Base-by-base conservation (phyloP, 2,888 invertebrate genomes). In the Agrotis exclamationis region DNA sequence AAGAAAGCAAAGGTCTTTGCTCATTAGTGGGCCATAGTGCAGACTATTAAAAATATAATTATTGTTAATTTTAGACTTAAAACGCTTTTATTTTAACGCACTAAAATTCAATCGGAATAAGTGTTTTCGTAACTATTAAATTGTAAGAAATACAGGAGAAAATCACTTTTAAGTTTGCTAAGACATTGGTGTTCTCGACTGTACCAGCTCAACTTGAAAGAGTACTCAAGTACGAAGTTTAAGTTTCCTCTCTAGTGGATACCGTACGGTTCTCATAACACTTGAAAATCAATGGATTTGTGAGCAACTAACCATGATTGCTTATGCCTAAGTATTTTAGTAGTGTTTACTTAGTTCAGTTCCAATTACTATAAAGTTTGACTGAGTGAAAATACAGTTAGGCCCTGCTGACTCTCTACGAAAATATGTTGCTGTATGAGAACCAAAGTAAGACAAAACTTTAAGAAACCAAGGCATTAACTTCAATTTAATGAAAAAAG, bases 211-310 rank as follows among this genome's bases (percentile, higher is more conserved):
- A 70, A 54, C 60, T 59, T 67, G 24, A 70, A 62, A 59, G 51
- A 63, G 56, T 66, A 70, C 75, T 65, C 62, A 57, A 75, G 63
- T 53, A 66, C 45, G 64, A 71, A 54, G 54, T 74, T 78, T 63
- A 65, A 69, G 62, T 58, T 79, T 14, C 51, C 56, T 62, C 56
- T 62, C 60, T 75, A 45, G 18, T 24, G 24, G 48, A 71, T 76
- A 76, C 62, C 62, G 79, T 72, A 79, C 24, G 50, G 60, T 67
- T 64, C 63, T 75, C 20, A 64, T 70, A 70, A 79, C 71, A 79
- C 79, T 79, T 62, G n/a, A 68, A 62, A 63, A 75, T 70, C 70
- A 70, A 76, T 70, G 50, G 57, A 58, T 63, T 77, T 70, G 53
- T 76, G 48, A 68, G 63, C 60, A 53, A 60, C 51, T 60, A 48